Conservation (phyloP, 2,797 vertebrate genomes). For the Odontamblyopus lacepedii region DNA sequence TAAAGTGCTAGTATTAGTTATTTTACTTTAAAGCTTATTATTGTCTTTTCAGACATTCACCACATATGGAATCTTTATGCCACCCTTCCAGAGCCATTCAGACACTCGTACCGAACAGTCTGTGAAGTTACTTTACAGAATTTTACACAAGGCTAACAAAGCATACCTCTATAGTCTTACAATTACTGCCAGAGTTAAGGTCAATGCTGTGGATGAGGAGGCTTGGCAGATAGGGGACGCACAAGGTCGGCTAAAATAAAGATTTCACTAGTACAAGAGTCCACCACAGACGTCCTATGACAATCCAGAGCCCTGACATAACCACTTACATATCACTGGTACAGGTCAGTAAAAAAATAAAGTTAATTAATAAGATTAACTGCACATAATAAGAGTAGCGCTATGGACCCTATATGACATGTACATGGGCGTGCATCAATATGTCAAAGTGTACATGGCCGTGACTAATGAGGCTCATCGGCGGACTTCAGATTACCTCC, state of each 20-base stretch:
- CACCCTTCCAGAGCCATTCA: slow-evolving; percentile 29
- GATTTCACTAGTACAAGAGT: slow-evolving; percentile 4
- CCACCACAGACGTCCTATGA: slow-evolving; percentile 4
- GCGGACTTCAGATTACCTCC: slow-evolving; percentile 59
- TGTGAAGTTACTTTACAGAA: slow-evolving; percentile 47
- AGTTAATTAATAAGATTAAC: slow-evolving; percentile 76
- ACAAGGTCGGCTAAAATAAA: slow-evolving; percentile 47
- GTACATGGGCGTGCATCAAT: slow-evolving; percentile 37
- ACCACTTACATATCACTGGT: slow-evolving; percentile 32
- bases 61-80: slow-evolving; percentile 29
- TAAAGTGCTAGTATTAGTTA: slow-evolving; percentile 4
- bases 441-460: slow-evolving; percentile 66
- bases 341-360: slow-evolving; percentile 40
- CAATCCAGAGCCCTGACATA: slow-evolving; percentile 24
- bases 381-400: slow-evolving; percentile 74
- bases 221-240: slow-evolving; percentile 28
- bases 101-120: slow-evolving; percentile 44
- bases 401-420: slow-evolving; percentile 26
- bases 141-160: slow-evolving; percentile 64
- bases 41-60: slow-evolving; percentile 7
- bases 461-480: slow-evolving; percentile 72
- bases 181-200: slow-evolving; percentile 59
- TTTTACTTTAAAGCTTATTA: slow-evolving; percentile 4
- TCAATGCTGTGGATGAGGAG: slow-evolving; percentile 54
- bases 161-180: slow-evolving; percentile 43